Evolutionary conservation across 2,113 vertebrate genomes (phyloP), one percentile per base, ranked within the genome.

Genomic region (Mesoclemmys tuberculata): DNA sequence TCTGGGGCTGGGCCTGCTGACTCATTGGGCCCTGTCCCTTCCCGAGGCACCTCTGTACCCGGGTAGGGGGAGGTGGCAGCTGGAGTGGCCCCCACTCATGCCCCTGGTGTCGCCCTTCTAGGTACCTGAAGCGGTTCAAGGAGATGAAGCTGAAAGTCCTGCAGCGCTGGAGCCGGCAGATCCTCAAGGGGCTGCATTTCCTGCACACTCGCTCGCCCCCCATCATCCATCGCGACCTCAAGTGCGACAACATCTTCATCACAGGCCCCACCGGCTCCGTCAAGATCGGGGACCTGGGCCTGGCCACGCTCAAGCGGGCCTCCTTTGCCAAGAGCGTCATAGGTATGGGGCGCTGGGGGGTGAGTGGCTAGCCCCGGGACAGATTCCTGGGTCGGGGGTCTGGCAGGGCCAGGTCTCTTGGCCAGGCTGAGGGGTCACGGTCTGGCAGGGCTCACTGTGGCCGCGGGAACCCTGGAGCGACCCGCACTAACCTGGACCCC

Each of bases 261-360:
- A 99, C 99, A 0, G 99, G 99, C 38, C 99, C 99, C 94, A 99
- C 99, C 0, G 99, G 99, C 94, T 99, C 99, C 0, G 99, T 99
- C 79, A 99, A 99, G 98, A 99, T 99, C 0, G 99, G 99, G 4
- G 99, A 99, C 96, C 98, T 99, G 91, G 99, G 99, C 7, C 97
- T 99, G 93, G 99, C 99, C 97, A 99, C 99, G 0, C 99, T 99
- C 82, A 99, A 99, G 95, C 97, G 99, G 55, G 99, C 99, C 90
- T 99, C 99, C n/a, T 99, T 99, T 29, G 99, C 99, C 96, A 99
- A 99, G 98, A 99, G 99, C 7, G 99, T 99, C 84, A 99, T 99
- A 80, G 99, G 99, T 99, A 87, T 86, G 55, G 1, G 2, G 51
- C 1, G 2, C 27, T 18, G 38, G 14, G 64, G 12, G 5, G 18